Percentiles rank a stretch among this genome's conserved stretches.
Conservation (phyloP, 2,797 vertebrate species). For the Psittacula echo region DNA sequence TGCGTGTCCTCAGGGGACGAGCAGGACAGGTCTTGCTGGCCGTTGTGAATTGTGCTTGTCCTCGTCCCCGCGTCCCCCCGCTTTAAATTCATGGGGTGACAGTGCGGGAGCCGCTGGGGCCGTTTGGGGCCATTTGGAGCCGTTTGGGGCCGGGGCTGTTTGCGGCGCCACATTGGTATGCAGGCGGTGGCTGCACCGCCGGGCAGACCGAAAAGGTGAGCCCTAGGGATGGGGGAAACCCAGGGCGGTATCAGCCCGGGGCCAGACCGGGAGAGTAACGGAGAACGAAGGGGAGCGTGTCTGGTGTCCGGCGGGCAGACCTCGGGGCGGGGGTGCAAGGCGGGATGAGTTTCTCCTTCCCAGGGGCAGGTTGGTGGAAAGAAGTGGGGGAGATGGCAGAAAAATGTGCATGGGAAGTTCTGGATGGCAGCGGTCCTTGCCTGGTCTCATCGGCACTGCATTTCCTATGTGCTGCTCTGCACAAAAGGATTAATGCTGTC, state of each 20-base stretch:
- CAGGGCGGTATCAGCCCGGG: neutral
- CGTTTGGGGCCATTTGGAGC: neutral
- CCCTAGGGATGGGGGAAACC: conserved; percentile 12
- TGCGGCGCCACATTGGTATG: conserved; percentile 73
- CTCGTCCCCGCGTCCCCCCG: neutral
- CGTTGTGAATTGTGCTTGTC: neutral
- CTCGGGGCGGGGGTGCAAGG: neutral
- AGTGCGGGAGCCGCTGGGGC: neutral
- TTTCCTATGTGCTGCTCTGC: neutral
- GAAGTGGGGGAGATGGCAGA: neutral
- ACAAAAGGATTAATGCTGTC: neutral
- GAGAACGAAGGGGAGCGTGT: neutral
- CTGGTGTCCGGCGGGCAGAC: neutral
- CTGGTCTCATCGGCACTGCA: neutral
- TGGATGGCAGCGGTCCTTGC: neutral
- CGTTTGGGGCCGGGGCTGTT: neutral
- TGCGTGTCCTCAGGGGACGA: neutral
- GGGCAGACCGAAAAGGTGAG: conserved; percentile 66
- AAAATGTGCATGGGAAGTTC: conserved; percentile 15
- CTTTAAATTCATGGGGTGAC: neutral
- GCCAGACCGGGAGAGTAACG: neutral
- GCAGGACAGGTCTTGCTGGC: neutral
- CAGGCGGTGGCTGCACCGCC: conserved; percentile 65
- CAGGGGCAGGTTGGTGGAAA: neutral
- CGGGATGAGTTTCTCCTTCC: neutral